A percentile compares a stretch with the other conserved stretches of the same genome.
Conservation (phyloP, 2,888 invertebrate genomes). For the Heteromyza rotundicornis region DNA sequence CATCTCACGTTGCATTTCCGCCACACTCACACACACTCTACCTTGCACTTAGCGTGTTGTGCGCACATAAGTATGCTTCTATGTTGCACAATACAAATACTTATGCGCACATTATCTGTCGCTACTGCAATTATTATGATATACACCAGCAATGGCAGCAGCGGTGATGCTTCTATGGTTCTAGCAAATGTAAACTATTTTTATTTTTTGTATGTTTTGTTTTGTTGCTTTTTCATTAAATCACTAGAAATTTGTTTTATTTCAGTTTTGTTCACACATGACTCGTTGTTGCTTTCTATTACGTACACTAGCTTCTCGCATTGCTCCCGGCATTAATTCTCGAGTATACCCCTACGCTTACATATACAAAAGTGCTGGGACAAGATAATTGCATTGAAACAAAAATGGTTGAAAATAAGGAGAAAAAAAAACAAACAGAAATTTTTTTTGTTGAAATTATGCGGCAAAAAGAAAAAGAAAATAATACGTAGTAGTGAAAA, state of each 20-base stretch:
- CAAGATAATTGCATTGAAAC: constrained; percentile 4
- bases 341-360: neutral
- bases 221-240: neutral
- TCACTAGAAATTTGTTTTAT: neutral
- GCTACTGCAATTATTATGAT: neutral
- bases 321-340: neutral
- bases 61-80: neutral
- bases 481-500: neutral
- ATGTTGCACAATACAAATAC: neutral
- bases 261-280: neutral
- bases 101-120: constrained; percentile 2
- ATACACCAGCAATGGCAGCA: no score
- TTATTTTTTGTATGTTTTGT: neutral
- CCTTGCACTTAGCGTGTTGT: neutral
- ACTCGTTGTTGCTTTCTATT: neutral
- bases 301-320: neutral
- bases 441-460: neutral
- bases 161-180: no score
- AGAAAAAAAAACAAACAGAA: neutral
- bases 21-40: neutral
- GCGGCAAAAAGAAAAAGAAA: neutral
- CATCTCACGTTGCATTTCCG: neutral
- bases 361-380: constrained; percentile 8
- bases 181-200: no score
- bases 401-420: neutral